Evolutionary conservation across 2,888 invertebrate species (phyloP).

Genomic region (Phrixothrix hirtus): DNA sequence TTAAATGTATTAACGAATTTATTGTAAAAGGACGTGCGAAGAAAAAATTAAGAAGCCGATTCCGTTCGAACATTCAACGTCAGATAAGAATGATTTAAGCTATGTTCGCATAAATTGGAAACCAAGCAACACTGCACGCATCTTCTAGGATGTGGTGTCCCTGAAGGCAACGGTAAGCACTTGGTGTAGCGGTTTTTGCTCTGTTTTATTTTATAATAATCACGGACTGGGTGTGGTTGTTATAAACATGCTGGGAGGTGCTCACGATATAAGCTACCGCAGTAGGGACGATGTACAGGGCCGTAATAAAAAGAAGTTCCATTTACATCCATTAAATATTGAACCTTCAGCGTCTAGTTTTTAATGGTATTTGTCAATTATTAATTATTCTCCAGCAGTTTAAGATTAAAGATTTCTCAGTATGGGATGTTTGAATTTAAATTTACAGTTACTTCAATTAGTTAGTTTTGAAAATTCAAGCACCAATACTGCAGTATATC

Average conservation of each 20-base stretch:
- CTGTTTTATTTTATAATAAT: constrained; percentile 39
- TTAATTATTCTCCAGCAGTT: too few species aligned
- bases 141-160: constrained; percentile 30
- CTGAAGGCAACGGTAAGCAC: constrained; percentile 31
- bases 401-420: not conserved
- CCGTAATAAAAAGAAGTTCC: constrained; percentile 22
- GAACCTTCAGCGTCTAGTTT: too few species aligned
- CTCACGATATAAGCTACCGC: constrained; percentile 39
- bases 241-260: constrained; percentile 39
- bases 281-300: constrained; percentile 30
- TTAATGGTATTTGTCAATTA: too few species aligned
- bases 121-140: constrained; percentile 24
- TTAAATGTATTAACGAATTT: constrained; percentile 6
- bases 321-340: too few species aligned
- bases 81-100: constrained; percentile 27
- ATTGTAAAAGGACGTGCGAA: constrained; percentile 12
- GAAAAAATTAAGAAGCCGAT: constrained; percentile 18
- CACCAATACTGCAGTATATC: too few species aligned
- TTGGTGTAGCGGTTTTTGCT: constrained; percentile 38
- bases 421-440: not conserved
- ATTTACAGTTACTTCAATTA: not conserved
- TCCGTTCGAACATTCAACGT: constrained; percentile 19
- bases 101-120: constrained; percentile 20
- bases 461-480: too few species aligned
- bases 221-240: constrained; percentile 41